Evolutionary conservation across 2,797 vertebrate species (phyloP).

Genomic region (Chaunax sp.): DNA sequence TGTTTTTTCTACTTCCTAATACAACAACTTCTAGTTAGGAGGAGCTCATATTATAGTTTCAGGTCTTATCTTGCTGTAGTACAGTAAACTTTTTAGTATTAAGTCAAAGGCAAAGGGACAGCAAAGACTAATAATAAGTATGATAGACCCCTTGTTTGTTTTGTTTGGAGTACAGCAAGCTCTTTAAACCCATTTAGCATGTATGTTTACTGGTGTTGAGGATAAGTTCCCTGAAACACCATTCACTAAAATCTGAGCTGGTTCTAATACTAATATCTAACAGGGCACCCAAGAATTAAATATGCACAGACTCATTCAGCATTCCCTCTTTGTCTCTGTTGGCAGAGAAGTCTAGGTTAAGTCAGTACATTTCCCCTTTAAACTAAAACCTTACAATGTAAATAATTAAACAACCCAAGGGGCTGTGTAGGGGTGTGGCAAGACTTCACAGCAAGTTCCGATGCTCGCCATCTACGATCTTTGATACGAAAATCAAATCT

Average conservation of each 20-base stretch:
- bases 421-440: constrained; percentile 54
- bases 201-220: constrained; percentile 21
- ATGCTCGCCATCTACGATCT: constrained; percentile 65
- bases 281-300: constrained; percentile 31
- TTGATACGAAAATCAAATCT: constrained; percentile 65
- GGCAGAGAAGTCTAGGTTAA: constrained; percentile 52
- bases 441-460: constrained; percentile 58
- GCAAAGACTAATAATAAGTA: neutral
- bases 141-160: neutral
- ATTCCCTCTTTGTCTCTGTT: constrained; percentile 47
- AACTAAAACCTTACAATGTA: constrained; percentile 61
- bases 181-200: constrained; percentile 7
- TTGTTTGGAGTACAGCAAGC: neutral
- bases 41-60: constrained; percentile 1
- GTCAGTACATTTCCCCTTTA: constrained; percentile 70
- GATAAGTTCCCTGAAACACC: constrained; percentile 32
- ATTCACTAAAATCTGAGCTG: constrained; percentile 11
- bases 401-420: constrained; percentile 72
- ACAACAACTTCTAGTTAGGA: neutral
- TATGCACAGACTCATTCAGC: constrained; percentile 45
- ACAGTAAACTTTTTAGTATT: neutral
- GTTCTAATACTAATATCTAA: constrained; percentile 19
- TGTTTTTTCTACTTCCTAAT: neutral
- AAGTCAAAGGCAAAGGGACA: neutral
- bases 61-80: neutral